phyloP scores from a whole-genome alignment of 2,797 vertebrate species.

The Oreochromis grahami region DNA sequence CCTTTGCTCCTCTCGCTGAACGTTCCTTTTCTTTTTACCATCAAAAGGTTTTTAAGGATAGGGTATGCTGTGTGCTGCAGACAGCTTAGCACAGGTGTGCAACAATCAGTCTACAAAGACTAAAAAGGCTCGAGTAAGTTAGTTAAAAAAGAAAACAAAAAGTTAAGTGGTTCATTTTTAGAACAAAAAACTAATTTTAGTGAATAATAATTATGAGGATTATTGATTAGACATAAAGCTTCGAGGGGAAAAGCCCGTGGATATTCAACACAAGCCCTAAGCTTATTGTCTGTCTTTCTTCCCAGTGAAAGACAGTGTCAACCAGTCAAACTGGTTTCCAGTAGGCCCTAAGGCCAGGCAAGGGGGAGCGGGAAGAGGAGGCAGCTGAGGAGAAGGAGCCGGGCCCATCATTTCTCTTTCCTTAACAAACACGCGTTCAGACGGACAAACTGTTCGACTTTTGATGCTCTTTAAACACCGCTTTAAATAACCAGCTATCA shows the following conservation, averaged over 20 bases:
- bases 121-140: neutral
- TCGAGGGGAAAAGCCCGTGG: neutral
- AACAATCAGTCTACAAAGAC: neutral
- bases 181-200: neutral
- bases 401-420: constrained; percentile 6
- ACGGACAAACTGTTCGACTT: neutral
- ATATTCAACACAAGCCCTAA: constrained; percentile 11
- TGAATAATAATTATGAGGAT: neutral
- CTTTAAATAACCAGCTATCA: neutral
- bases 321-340: constrained; percentile 77
- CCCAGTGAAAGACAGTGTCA: constrained; percentile 43
- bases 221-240: neutral
- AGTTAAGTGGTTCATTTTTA: neutral
- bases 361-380: constrained; percentile 5
- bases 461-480: neutral
- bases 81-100: neutral
- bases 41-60: neutral
- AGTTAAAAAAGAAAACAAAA: neutral
- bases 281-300: constrained; percentile 4
- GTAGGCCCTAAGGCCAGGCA: constrained; percentile 47
- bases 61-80: neutral
- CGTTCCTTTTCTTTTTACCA: neutral
- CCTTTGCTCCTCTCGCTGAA: neutral
- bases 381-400: neutral
- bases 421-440: neutral